phyloP scores from a whole-genome alignment of 2,113 vertebrate species.

The Pteropus alecto region DNA sequence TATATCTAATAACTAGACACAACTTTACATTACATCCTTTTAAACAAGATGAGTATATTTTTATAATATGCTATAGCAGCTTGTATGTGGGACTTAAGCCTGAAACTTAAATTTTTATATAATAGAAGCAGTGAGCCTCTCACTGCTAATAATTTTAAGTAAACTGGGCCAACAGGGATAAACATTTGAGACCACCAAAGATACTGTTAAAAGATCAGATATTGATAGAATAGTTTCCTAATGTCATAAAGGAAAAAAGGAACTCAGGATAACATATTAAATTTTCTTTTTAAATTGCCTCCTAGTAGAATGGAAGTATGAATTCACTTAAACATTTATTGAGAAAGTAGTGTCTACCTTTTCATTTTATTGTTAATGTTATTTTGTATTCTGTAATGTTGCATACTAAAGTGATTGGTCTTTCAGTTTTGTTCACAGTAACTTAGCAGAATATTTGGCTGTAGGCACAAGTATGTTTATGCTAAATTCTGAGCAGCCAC shows the following conservation, averaged over 20 bases:
- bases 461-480: neutral
- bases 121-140: neutral
- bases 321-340: neutral
- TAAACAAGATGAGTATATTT: neutral
- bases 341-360: neutral
- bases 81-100: neutral
- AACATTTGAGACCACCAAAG: neutral
- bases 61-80: neutral
- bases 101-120: neutral
- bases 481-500: neutral
- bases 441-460: neutral
- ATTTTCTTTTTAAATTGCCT: neutral
- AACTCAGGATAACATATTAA: neutral
- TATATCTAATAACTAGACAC: neutral
- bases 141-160: neutral
- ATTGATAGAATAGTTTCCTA: neutral
- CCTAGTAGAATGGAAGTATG: neutral
- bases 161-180: neutral
- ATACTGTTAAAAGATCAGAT: neutral
- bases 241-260: neutral
- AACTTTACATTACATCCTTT: neutral
- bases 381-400: neutral
- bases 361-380: neutral
- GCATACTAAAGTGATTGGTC: neutral
- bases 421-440: neutral